Conservation (phyloP, 2,113 vertebrate species). For the Channa argus region DNA sequence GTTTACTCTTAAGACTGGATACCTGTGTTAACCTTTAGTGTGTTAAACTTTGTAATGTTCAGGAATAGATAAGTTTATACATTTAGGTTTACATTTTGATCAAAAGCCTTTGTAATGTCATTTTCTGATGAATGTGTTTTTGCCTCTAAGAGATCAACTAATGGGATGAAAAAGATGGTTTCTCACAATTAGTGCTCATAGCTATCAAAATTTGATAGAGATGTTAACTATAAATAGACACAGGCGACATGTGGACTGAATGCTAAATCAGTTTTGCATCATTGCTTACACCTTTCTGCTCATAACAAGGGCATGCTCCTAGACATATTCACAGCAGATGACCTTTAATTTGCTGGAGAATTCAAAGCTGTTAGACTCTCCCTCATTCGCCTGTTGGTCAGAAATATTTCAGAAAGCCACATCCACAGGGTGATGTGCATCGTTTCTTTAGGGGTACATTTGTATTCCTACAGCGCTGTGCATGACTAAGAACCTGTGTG, state of each 20-base stretch:
- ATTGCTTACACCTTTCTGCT: slow-evolving; percentile 3
- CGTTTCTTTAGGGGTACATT: neutral
- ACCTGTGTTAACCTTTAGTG: neutral
- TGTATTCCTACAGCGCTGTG: slow-evolving; percentile 27
- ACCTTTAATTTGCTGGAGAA: slow-evolving; percentile 27
- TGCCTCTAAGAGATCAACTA: slow-evolving; percentile 41
- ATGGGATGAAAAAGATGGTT: slow-evolving; percentile 45
- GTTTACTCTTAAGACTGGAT: neutral
- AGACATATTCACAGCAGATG: neutral
- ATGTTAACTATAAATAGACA: slow-evolving; percentile 14
- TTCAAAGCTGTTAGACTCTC: slow-evolving; percentile 8
- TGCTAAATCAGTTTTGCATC: slow-evolving; percentile 11
- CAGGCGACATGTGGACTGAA: slow-evolving; percentile 1
- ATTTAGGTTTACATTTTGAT: slow-evolving; percentile 62
- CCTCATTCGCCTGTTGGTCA: neutral
- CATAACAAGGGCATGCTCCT: neutral
- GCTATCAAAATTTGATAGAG: slow-evolving; percentile 33
- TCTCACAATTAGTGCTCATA: slow-evolving; percentile 45
- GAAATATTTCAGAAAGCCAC: neutral
- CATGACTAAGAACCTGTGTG: neutral
- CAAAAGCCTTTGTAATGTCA: slow-evolving; percentile 25
- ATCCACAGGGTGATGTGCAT: neutral
- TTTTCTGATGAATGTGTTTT: slow-evolving; percentile 56
- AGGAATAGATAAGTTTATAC: slow-evolving; percentile 21
- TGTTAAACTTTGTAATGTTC: slow-evolving; percentile 9